Conservation (phyloP, 2,888 invertebrate genomes). For the Rosalia funebris region DNA sequence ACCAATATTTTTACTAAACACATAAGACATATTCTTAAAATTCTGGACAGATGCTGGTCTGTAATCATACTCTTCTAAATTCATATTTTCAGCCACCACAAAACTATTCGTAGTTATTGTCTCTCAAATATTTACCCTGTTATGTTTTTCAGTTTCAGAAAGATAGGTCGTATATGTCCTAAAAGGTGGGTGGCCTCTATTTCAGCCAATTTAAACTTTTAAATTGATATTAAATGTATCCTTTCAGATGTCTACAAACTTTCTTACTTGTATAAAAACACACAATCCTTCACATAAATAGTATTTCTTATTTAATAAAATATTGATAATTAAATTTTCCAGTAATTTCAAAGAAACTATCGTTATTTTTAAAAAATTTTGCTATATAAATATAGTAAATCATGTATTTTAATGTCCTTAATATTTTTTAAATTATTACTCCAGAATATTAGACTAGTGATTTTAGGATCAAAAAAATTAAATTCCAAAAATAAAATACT, state of each 20-base stretch:
- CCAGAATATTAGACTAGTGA: conserved; percentile 77
- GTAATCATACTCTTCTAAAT: not conserved
- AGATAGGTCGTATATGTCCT: conserved; percentile 41
- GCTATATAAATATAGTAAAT: conserved; percentile 74
- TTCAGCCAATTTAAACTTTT: conserved; percentile 66
- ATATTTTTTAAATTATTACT: conserved; percentile 70
- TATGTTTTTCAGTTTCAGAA: conserved; percentile 52
- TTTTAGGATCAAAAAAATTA: conserved; percentile 77
- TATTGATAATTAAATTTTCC: conserved; percentile 71
- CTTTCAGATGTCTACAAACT: conserved; percentile 64
- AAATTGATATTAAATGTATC: conserved; percentile 66
- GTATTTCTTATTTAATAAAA: conserved; percentile 72
- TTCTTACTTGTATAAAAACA: conserved; percentile 67
- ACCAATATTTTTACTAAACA: too few species aligned
- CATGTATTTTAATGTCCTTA: conserved; percentile 69
- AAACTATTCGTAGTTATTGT: conserved; percentile 69
- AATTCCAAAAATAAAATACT: too few species aligned
- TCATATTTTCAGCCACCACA: conserved; percentile 64
- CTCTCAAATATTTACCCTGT: conserved; percentile 62
- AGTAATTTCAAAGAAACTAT: conserved; percentile 69
- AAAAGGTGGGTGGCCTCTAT: conserved; percentile 53
- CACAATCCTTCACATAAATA: conserved; percentile 71
- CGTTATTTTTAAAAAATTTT: conserved; percentile 68
- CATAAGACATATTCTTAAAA: too few species aligned
- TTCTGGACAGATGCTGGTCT: conserved; percentile 34